Evolutionary conservation across 2,888 invertebrate genomes (phyloP).

Genomic region (Leptinotarsa haldemani): DNA sequence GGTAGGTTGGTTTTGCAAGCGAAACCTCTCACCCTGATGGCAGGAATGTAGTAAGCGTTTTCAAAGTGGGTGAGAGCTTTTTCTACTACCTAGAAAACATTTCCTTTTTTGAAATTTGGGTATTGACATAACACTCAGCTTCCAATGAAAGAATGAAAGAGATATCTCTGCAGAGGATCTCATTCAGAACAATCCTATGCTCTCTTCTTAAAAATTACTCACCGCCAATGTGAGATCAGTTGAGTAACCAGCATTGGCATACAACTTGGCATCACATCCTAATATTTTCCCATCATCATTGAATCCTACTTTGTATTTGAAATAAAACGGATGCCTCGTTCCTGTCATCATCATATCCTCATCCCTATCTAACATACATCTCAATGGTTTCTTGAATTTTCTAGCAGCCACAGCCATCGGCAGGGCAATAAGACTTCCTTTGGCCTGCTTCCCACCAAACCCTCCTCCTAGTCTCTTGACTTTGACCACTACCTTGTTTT

Average conservation of each 20-base stretch:
- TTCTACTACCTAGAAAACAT: slow-evolving; percentile 75
- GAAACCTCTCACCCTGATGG: slow-evolving; percentile 76
- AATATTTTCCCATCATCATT: slow-evolving; percentile 80
- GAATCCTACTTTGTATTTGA: slow-evolving; percentile 86
- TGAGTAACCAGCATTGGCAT: slow-evolving; percentile 86
- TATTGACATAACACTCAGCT: no score
- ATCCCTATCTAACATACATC: slow-evolving; percentile 91
- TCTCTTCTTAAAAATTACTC: slow-evolving; percentile 55
- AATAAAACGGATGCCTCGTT: slow-evolving; percentile 88
- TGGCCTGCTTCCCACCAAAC: slow-evolving; percentile 95
- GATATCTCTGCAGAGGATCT: no score
- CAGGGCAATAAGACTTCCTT: slow-evolving; percentile 74
- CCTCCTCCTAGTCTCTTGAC: slow-evolving; percentile 94
- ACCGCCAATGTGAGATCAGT: slow-evolving; percentile 83
- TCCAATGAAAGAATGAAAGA: no score
- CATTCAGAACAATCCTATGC: no score
- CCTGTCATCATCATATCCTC: slow-evolving; percentile 95
- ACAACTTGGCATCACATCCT: slow-evolving; percentile 79
- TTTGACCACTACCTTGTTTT: slow-evolving; percentile 79
- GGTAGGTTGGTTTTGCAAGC: slow-evolving; percentile 90
- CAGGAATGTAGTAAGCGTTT: slow-evolving; percentile 85
- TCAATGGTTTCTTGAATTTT: slow-evolving; percentile 76
- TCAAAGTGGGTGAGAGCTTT: slow-evolving; percentile 86
- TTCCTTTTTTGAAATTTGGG: background rate
- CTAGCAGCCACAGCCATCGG: slow-evolving; percentile 86